Evolutionary conservation across 2,113 vertebrate species (phyloP).

Genomic region (Bombycilla garrulus): DNA sequence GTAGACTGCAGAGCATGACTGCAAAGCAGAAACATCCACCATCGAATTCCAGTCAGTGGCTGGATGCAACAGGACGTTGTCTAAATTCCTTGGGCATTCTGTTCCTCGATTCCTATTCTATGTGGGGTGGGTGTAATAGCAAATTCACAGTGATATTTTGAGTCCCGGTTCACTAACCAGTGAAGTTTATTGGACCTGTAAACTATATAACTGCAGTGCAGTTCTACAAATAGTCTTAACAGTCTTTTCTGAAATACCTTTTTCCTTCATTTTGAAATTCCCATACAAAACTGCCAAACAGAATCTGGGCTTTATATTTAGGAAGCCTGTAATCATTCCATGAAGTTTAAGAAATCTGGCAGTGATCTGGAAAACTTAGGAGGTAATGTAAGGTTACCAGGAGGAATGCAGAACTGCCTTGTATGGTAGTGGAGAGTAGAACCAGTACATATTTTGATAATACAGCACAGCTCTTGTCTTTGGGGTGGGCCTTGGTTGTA

Average conservation of each 20-base stretch:
- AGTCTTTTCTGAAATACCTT: background rate
- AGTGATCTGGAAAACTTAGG: slow-evolving; percentile 66
- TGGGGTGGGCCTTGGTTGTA: background rate
- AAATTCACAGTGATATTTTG: background rate
- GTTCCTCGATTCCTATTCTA: background rate
- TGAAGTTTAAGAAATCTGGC: slow-evolving; percentile 72
- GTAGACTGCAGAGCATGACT: background rate
- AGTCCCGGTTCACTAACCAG: background rate
- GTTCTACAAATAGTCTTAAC: background rate
- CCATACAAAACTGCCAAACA: slow-evolving; percentile 28
- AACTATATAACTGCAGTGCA: background rate
- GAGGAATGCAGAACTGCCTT: slow-evolving; percentile 81
- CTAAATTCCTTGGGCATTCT: background rate
- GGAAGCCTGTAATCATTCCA: slow-evolving; percentile 73
- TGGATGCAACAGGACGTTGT: background rate
- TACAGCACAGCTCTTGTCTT: slow-evolving; percentile 21
- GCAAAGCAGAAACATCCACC: background rate
- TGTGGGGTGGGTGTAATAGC: background rate
- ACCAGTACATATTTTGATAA: slow-evolving; percentile 36
- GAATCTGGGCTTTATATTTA: slow-evolving; percentile 68
- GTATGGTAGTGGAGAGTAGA: slow-evolving; percentile 77
- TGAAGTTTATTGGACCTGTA: background rate
- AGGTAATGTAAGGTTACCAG: slow-evolving; percentile 78
- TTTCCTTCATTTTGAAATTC: slow-evolving; percentile 39
- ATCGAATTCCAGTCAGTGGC: background rate